Evolutionary conservation across 1,140 invertebrate genomes (phyloP), one percentile per base, ranked within the genome.

Genomic region (Odontomachus brunneus): DNA sequence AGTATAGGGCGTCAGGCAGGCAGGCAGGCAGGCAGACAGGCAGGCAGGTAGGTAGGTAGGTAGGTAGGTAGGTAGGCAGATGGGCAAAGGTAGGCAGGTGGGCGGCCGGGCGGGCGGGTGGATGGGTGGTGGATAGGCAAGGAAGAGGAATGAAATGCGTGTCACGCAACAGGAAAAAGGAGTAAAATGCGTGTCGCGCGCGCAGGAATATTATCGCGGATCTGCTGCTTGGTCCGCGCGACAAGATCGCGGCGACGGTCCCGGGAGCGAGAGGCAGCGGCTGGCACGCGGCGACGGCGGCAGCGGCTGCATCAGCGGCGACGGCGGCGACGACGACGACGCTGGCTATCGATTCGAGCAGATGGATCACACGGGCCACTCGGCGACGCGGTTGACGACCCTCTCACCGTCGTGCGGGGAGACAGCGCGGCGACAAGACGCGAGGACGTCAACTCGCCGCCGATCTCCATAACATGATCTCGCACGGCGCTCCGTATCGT

Each of bases 361-460:
- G 74, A 60, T 76, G 62, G 49, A 76, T 65, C 74, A 76, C 53
- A 55, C 53, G 15, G 51, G 15, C 4, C 51, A n/a, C 44, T 71
- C 76, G 63, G 33, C 66, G 66, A 71, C 51, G 44, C 76, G 66
- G 69, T 59, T 73, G 78, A 81, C 38, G 66, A 72, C 38, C 55
- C 57, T 24, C 48, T 29, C 38, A 62, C 26, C 53, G 48, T 81
- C 78, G 24, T 22, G 67, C 44, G 24, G 38, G 53, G 17, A 72
- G 53, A 48, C 53, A 60, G 53, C 55, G 55, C 55, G 44, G 69
- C 69, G 69, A 73, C 55, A 44, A 26, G 22, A 72, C 71, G 51
- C 78, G 67, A 71, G 69, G 59, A 62, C 15, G 67, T 82, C 67
- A 82, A 73, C 71, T 82, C 12, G 65, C 78, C 17, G 65, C 78